These are phyloP conservation scores for Hydrozoanthus tunicans DNA, from an alignment of 64 coral and sea anemone genomes.

Conservation along the genomic window DNA sequence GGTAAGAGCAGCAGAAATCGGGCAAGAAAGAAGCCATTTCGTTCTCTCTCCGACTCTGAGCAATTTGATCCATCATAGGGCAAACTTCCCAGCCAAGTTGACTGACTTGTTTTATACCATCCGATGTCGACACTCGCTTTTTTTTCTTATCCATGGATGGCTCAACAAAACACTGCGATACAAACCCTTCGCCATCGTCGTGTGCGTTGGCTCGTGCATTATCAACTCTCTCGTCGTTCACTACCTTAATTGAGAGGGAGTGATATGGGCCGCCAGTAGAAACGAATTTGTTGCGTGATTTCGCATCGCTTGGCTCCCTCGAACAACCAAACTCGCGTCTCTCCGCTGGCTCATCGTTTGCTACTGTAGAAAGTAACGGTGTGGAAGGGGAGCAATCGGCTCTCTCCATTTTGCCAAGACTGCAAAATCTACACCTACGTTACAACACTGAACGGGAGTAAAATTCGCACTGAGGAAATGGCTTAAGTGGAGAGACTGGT, in stretches of 20 bases:
- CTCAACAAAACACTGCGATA: too few relatives aligned
- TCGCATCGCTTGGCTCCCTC: background rate
- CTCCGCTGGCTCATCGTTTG: background rate
- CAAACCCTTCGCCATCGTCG: too few relatives aligned
- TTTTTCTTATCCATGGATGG: background rate
- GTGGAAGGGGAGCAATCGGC: background rate
- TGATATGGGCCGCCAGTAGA: background rate
- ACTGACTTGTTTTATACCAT: background rate
- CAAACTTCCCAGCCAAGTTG: background rate
- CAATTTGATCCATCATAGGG: conserved; percentile 38
- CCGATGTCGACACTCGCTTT: background rate
- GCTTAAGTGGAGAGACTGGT: too few relatives aligned
- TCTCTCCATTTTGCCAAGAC: too few relatives aligned
- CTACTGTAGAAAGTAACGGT: background rate
- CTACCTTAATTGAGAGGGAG: background rate
- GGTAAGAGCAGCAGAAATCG: conserved; percentile 7
- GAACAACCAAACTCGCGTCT: background rate
- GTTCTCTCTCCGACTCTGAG: background rate
- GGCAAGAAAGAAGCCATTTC: conserved; percentile 14
- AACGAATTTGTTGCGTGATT: background rate
- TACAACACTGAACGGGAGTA: too few relatives aligned
- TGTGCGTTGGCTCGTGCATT: too few relatives aligned
- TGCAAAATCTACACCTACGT: too few relatives aligned
- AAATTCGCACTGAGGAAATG: too few relatives aligned
- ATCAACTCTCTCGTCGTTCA: background rate